Conservation (phyloP, 2,113 vertebrate species). For the Phrynocephalus versicolor region DNA sequence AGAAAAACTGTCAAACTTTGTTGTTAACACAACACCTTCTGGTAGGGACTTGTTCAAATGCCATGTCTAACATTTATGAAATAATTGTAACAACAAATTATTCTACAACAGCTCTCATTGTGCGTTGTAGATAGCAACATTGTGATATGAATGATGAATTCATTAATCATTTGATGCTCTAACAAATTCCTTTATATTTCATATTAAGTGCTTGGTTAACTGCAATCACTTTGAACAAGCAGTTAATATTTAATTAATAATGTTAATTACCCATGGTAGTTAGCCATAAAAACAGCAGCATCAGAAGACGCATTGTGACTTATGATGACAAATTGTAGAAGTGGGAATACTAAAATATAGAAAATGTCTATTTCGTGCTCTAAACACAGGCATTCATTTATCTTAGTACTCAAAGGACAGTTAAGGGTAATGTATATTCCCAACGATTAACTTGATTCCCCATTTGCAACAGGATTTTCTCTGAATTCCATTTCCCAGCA, state of each 20-base stretch:
- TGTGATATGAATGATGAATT: conserved; percentile 17
- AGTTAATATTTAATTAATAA: conserved; percentile 26
- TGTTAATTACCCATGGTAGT: conserved; percentile 25
- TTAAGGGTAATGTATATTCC: no score
- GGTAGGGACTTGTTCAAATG: conserved; percentile 19
- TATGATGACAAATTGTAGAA: background rate
- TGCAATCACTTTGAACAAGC: conserved; percentile 30
- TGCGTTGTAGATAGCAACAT: conserved; percentile 25
- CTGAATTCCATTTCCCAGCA: no score
- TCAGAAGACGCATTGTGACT: conserved; percentile 6
- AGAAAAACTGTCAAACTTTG: background rate
- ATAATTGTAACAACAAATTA: conserved; percentile 13
- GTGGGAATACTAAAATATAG: background rate
- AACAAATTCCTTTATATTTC: conserved; percentile 28
- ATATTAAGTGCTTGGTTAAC: conserved; percentile 23
- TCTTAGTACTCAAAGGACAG: background rate
- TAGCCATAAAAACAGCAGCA: conserved; percentile 6
- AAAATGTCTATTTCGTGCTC: background rate
- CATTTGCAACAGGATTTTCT: no score
- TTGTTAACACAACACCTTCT: conserved; percentile 17
- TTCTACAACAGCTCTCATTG: background rate
- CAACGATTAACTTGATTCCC: no score
- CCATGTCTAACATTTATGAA: conserved; percentile 21
- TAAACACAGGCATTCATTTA: background rate
- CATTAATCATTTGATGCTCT: conserved; percentile 29